These are phyloP conservation scores for Bombylius discolor DNA, from an alignment of 2,888 invertebrate genomes.

Conservation along the genomic window DNA sequence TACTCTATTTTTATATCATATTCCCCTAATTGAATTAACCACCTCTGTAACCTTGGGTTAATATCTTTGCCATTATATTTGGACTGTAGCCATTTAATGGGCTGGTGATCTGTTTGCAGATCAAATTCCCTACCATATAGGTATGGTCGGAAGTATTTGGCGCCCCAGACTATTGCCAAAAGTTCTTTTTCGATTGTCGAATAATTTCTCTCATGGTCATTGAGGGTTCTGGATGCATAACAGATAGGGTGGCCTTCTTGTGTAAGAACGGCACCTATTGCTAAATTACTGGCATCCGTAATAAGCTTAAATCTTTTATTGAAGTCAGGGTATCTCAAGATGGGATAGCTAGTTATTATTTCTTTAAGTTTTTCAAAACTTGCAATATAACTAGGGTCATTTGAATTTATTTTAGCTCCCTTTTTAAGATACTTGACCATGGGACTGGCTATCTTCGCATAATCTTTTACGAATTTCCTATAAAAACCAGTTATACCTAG, in stretches of 20 bases:
- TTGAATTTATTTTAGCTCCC: background rate
- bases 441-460: background rate
- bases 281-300: background rate
- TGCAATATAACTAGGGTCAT: background rate
- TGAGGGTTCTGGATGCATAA: constrained; percentile 2
- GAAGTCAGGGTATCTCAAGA: background rate
- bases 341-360: background rate
- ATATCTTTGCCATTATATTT: constrained; percentile 1
- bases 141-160: constrained; percentile 2
- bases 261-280: background rate
- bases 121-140: constrained; percentile 1
- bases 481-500: background rate
- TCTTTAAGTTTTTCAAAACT: constrained; percentile 1
- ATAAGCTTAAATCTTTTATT: background rate
- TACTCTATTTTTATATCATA: background rate
- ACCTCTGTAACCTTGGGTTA: background rate
- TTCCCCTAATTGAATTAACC: constrained; percentile 1
- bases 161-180: background rate
- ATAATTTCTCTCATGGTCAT: constrained; percentile 3
- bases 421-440: background rate
- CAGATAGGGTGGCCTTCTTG: constrained; percentile 3
- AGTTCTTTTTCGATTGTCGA: constrained; percentile 2
- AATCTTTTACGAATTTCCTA: background rate
- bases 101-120: background rate
- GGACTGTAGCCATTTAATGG: constrained; percentile 1